Conservation (phyloP, 1,140 invertebrate species). For the Drosophila littoralis region DNA sequence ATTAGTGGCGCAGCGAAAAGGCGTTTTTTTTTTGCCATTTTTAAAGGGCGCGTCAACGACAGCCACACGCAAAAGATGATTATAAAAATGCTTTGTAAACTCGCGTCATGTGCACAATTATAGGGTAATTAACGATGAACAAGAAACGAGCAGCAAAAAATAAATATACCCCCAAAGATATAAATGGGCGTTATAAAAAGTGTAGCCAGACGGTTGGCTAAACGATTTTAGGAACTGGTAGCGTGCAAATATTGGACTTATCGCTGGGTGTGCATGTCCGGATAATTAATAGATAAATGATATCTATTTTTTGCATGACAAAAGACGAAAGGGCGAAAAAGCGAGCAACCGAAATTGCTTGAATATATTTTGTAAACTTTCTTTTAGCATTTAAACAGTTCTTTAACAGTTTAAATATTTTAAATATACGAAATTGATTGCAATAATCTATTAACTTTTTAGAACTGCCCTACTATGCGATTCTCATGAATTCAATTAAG, state of each 20-base stretch:
- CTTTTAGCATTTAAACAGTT: too few species aligned
- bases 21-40: constrained; percentile 38
- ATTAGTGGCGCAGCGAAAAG: constrained; percentile 51
- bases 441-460: too few species aligned
- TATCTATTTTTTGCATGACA: constrained; percentile 17
- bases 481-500: too few species aligned
- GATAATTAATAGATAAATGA: constrained; percentile 74
- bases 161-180: constrained; percentile 34
- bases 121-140: constrained; percentile 69
- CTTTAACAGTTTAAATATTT: too few species aligned
- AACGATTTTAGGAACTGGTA: constrained; percentile 43
- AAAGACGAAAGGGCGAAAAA: constrained; percentile 1
- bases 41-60: constrained; percentile 54
- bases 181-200: constrained; percentile 30
- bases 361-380: not conserved
- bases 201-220: constrained; percentile 36
- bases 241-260: constrained; percentile 33
- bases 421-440: too few species aligned
- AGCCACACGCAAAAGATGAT: constrained; percentile 53
- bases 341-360: not conserved
- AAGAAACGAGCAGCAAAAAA: constrained; percentile 50
- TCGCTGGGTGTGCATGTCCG: constrained; percentile 48
- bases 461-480: too few species aligned
- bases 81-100: constrained; percentile 57
- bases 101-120: constrained; percentile 77